Percentiles rank a stretch among this genome's conserved stretches.
phyloP scores from a whole-genome alignment of 2,797 vertebrate species.

The Silurus lanzhouensis region DNA sequence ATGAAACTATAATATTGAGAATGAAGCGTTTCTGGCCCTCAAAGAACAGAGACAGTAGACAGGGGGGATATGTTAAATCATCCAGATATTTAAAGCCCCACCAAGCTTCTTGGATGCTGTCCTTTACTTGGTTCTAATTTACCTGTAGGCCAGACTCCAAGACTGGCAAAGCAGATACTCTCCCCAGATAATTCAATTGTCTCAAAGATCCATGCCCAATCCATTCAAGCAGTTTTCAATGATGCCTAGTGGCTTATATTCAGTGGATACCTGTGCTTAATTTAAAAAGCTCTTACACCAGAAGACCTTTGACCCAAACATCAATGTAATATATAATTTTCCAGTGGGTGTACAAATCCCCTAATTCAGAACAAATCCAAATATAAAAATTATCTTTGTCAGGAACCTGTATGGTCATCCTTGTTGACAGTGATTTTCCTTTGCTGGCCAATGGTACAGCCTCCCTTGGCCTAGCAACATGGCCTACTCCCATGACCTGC shows the following conservation, averaged over 20 bases:
- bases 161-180: too few species aligned
- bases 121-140: conserved; percentile 51
- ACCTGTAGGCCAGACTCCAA: not conserved
- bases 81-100: not conserved
- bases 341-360: not conserved
- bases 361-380: not conserved
- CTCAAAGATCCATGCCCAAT: not conserved
- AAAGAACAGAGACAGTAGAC: not conserved
- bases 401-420: not conserved
- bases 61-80: not conserved
- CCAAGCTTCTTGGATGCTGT: not conserved
- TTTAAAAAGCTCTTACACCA: not conserved
- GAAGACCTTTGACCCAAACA: too few species aligned
- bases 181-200: not conserved
- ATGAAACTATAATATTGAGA: not conserved
- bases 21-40: not conserved
- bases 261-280: not conserved
- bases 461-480: too few species aligned
- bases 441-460: too few species aligned
- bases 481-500: too few species aligned
- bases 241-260: not conserved
- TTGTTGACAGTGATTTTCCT: not conserved
- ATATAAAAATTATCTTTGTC: not conserved
- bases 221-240: too few species aligned
- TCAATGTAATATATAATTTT: too few species aligned